A percentile compares a stretch with the other conserved stretches of the same genome.
Evolutionary conservation across 2,797 vertebrate species (phyloP).

Genomic region (Cynodonichthys magdalenae): DNA sequence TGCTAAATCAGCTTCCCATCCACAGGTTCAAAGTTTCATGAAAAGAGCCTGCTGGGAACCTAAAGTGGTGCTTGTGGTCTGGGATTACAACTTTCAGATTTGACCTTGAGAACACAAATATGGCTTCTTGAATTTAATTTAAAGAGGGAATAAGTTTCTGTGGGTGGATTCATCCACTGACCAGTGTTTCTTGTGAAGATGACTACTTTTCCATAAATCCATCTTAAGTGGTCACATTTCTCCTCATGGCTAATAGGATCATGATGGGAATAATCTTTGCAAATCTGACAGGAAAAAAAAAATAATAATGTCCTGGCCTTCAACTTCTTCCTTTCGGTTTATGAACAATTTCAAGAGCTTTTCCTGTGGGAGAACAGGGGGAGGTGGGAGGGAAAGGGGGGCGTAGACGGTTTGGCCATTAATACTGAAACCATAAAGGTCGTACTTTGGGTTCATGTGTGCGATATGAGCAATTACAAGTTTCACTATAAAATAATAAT

Average conservation of each 20-base stretch:
- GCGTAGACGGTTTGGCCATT: conserved; percentile 47
- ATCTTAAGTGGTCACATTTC: conserved; percentile 85
- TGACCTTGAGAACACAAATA: conserved; percentile 77
- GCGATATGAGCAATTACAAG: background rate
- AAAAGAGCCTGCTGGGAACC: conserved; percentile 75
- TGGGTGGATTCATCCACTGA: conserved; percentile 62
- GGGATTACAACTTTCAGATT: conserved; percentile 81
- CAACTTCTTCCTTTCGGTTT: conserved; percentile 85
- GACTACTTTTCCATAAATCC: conserved; percentile 84
- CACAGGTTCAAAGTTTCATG: conserved; percentile 73
- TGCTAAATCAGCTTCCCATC: conserved; percentile 75
- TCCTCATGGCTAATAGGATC: conserved; percentile 85
- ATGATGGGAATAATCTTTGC: conserved; percentile 85
- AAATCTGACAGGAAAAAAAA: conserved; percentile 81
- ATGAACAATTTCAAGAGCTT: conserved; percentile 83
- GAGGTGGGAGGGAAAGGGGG: conserved; percentile 62
- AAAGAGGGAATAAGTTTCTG: conserved; percentile 64
- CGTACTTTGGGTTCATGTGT: conserved; percentile 14
- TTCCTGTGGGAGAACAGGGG: conserved; percentile 78
- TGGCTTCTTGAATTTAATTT: conserved; percentile 73
- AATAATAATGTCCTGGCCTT: conserved; percentile 81
- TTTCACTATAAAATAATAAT: background rate
- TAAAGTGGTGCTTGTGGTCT: conserved; percentile 78
- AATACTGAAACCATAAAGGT: conserved; percentile 21
- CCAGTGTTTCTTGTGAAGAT: conserved; percentile 70